phyloP scores from a whole-genome alignment of 1,140 invertebrate species.

The Homarus americanus region DNA sequence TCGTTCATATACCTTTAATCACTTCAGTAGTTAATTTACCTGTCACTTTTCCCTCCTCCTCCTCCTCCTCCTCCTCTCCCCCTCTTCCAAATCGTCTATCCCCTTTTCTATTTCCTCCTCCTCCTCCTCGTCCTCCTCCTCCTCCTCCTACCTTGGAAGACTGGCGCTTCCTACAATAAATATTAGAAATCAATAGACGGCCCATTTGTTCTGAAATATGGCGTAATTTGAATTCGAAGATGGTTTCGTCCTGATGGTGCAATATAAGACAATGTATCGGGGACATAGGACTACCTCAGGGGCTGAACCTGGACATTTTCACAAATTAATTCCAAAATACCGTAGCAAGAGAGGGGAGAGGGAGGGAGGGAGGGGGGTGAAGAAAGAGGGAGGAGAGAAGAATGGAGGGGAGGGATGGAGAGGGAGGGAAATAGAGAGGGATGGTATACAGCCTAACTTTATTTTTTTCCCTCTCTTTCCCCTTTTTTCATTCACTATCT shows the following conservation, averaged over 20 bases:
- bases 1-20: background rate
- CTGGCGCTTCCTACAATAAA: slow-evolving; percentile 36
- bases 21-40: background rate
- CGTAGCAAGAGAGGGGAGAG: too few relatives aligned
- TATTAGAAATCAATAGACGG: slow-evolving; percentile 59
- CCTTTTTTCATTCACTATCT: background rate
- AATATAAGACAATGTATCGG: slow-evolving; percentile 48
- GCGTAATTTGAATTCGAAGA: slow-evolving; percentile 50
- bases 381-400: too few relatives aligned
- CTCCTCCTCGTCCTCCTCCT: background rate
- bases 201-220: slow-evolving; percentile 54
- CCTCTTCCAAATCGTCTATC: background rate
- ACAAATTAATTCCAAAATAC: too few relatives aligned
- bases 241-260: slow-evolving; percentile 34
- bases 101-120: slow-evolving; percentile 12
- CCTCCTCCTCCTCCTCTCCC: background rate
- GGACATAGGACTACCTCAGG: background rate
- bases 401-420: too few relatives aligned
- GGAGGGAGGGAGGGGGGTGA: too few relatives aligned
- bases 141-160: slow-evolving; percentile 35
- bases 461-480: background rate
- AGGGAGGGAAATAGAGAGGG: background rate
- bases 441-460: background rate
- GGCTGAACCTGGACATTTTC: too few relatives aligned
- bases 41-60: background rate